phyloP scores from a whole-genome alignment of 2,113 vertebrate genomes.

The Sprattus sprattus region DNA sequence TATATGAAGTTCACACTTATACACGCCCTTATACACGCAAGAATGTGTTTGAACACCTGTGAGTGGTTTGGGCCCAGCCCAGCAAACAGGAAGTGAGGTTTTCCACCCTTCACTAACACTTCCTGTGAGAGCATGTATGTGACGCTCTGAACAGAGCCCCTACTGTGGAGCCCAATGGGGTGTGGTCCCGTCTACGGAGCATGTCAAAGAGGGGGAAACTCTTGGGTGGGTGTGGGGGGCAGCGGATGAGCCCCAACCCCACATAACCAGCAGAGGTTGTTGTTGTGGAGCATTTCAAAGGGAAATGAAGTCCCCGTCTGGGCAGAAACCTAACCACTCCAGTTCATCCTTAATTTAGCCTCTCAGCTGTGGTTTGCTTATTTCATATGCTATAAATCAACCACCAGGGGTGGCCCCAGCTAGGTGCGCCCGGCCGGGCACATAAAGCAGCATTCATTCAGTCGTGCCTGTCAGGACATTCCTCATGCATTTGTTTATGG shows the following conservation, averaged over 20 bases:
- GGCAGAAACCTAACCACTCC: background rate
- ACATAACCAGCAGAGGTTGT: too few species aligned
- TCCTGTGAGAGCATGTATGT: background rate
- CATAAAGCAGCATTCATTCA: background rate
- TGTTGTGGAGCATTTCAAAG: background rate
- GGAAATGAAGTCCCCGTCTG: background rate
- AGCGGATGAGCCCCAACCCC: too few species aligned
- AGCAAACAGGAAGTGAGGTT: constrained; percentile 16
- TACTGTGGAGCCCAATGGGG: background rate
- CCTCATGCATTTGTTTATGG: background rate
- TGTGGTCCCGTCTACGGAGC: background rate
- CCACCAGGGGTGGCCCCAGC: background rate
- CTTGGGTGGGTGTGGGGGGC: background rate
- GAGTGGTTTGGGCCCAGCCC: constrained; percentile 8
- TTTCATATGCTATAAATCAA: background rate
- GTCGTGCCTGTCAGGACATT: background rate
- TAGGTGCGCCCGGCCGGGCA: background rate
- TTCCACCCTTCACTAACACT: background rate
- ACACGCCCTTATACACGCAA: background rate
- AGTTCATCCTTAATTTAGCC: background rate
- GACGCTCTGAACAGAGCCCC: background rate
- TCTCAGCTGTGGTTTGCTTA: background rate
- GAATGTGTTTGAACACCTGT: constrained; percentile 13
- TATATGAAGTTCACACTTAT: background rate
- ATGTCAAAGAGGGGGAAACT: background rate